A percentile compares a stretch with the other conserved stretches of the same genome.
Evolutionary conservation across 2,797 vertebrate genomes (phyloP).

Genomic region (Darevskia mixta): DNA sequence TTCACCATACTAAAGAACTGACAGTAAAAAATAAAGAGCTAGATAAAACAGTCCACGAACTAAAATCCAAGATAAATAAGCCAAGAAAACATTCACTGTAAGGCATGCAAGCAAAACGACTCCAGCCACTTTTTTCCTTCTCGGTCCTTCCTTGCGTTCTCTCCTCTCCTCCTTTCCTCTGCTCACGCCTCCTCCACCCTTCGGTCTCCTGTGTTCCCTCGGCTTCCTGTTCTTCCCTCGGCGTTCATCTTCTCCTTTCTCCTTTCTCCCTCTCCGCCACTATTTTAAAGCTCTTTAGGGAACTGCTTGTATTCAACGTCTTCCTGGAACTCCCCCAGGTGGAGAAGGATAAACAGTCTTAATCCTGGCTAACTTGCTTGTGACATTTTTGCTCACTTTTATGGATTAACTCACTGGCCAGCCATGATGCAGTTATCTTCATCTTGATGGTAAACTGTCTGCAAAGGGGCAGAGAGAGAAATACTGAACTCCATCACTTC

Average conservation of each 20-base stretch:
- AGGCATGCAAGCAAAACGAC: too few relatives aligned
- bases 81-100: background rate
- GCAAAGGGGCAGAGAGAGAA: conserved; percentile 22
- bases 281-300: too few relatives aligned
- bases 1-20: conserved; percentile 15
- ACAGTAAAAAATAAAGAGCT: background rate
- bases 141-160: too few relatives aligned
- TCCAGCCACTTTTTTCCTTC: too few relatives aligned
- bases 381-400: background rate
- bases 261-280: too few relatives aligned
- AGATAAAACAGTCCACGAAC: too few relatives aligned
- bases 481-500: conserved; percentile 49
- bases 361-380: accelerated
- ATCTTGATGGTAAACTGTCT: background rate
- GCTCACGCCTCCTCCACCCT: too few relatives aligned
- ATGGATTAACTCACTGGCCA: conserved; percentile 15
- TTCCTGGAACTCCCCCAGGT: conserved; percentile 24
- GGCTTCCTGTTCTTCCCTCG: too few relatives aligned
- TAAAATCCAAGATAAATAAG: too few relatives aligned
- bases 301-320: background rate
- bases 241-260: too few relatives aligned
- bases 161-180: too few relatives aligned
- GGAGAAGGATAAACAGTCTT: background rate
- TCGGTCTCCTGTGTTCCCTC: too few relatives aligned
- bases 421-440: conserved; percentile 7